Conservation (phyloP, 1,140 invertebrate species). For the Drosophila pruinosa region DNA sequence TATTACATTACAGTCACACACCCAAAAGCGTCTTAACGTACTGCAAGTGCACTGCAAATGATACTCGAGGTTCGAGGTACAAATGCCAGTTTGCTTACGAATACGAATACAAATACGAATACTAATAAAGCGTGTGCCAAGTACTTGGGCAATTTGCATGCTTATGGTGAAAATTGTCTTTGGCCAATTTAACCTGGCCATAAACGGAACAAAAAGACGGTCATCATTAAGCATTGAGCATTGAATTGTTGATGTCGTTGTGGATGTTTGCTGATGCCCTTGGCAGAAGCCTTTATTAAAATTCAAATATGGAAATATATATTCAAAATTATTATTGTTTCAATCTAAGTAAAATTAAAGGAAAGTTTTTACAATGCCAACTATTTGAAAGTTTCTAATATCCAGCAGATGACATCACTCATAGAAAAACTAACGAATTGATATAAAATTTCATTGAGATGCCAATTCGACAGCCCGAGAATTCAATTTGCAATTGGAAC, state of each 20-base stretch:
- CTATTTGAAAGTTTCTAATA: neutral
- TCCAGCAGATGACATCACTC: constrained; percentile 26
- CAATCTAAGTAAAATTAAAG: neutral
- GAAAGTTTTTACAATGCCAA: neutral
- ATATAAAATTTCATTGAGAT: constrained; percentile 34
- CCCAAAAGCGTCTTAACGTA: constrained; percentile 5
- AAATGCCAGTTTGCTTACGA: neutral
- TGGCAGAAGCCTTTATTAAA: constrained; percentile 31
- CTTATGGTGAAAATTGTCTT: constrained; percentile 41
- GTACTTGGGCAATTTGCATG: constrained; percentile 46
- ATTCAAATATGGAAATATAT: constrained; percentile 12
- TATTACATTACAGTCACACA: neutral
- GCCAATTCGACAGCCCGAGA: constrained; percentile 16
- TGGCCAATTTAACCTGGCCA: constrained; percentile 48
- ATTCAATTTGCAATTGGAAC: constrained; percentile 36
- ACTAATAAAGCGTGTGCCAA: neutral
- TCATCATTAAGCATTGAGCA: constrained; percentile 31
- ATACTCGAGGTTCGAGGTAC: neutral
- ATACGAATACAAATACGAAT: neutral
- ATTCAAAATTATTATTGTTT: neutral
- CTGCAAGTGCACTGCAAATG: constrained; percentile 6
- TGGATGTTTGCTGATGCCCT: constrained; percentile 32
- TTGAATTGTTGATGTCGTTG: constrained; percentile 45
- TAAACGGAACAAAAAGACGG: constrained; percentile 28
- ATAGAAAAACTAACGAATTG: neutral